Evolutionary conservation across 2,888 invertebrate species (phyloP).

Genomic region (Nomada ruficornis): DNA sequence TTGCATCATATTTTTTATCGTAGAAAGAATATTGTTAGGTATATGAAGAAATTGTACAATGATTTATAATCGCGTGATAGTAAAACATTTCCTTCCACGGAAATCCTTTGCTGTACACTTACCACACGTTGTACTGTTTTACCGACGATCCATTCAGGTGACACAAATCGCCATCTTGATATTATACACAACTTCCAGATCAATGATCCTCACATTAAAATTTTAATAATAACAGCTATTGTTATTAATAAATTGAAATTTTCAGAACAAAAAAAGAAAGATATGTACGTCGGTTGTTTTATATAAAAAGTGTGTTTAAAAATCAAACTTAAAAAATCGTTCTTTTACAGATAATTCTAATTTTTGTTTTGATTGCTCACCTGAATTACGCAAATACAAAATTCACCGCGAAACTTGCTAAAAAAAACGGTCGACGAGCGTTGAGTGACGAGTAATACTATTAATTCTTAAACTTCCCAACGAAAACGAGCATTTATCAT

Average conservation of each 20-base stretch:
- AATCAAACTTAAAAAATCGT: neutral
- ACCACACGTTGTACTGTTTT: conserved; percentile 51
- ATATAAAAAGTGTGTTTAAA: neutral
- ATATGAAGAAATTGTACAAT: conserved; percentile 25
- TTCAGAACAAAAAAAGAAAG: neutral
- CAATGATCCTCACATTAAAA: neutral
- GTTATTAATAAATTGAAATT: neutral
- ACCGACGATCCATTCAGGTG: conserved; percentile 36
- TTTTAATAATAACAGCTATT: neutral
- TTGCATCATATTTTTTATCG: conserved; percentile 13
- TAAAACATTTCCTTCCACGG: neutral
- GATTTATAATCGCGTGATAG: conserved; percentile 1
- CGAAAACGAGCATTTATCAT: neutral
- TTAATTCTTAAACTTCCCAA: neutral
- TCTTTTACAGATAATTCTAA: neutral
- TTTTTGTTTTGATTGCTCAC: neutral
- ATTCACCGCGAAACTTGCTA: too few species aligned
- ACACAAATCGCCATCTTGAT: conserved; percentile 36
- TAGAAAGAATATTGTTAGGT: conserved; percentile 28
- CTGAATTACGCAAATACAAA: neutral
- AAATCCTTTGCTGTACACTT: conserved; percentile 39
- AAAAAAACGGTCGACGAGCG: too few species aligned
- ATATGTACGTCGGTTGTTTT: neutral
- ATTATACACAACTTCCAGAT: neutral
- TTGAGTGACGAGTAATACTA: too few species aligned